Percentiles rank a stretch among this genome's conserved stretches.
Evolutionary conservation across 2,888 invertebrate species (phyloP).

Genomic region (Tipula confusa): DNA sequence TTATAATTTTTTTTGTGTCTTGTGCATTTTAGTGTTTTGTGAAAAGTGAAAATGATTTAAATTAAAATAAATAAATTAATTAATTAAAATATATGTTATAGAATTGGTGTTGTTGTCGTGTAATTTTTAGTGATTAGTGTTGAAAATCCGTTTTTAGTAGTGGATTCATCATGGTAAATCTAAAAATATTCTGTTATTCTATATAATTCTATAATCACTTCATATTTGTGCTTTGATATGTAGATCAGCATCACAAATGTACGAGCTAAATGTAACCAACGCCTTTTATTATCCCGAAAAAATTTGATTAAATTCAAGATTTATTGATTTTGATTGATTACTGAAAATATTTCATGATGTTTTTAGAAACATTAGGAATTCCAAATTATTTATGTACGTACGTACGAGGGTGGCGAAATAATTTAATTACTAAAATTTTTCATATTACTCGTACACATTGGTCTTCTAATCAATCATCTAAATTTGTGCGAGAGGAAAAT

Average conservation of each 20-base stretch:
- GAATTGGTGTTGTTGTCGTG: not conserved
- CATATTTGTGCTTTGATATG: not conserved
- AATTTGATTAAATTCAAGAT: not conserved
- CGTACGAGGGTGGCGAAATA: not conserved
- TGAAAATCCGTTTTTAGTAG: not conserved
- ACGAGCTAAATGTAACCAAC: not conserved
- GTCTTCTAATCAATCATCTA: not conserved
- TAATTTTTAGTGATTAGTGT: not conserved
- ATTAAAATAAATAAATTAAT: not conserved
- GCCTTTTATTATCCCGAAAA: not conserved
- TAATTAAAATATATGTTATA: not conserved
- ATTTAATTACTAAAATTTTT: not conserved
- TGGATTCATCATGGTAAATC: not conserved
- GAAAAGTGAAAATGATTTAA: not conserved
- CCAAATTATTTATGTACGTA: not conserved
- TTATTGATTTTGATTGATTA: conserved; percentile 15
- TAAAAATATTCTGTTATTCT: not conserved
- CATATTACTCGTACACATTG: not conserved
- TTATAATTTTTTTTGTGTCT: not conserved
- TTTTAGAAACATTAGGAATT: not conserved
- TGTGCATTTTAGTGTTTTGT: not conserved
- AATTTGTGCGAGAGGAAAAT: not conserved
- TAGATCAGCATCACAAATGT: not conserved
- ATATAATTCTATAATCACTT: not conserved
- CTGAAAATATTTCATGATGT: not conserved